phyloP scores from a whole-genome alignment of 2,113 vertebrate genomes.

The cattle (Bos taurus) region ARS-UCD2.0 NC_037332.1:93125001-93125500 shows the following conservation, averaged over 20 bases:
- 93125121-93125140: background rate
- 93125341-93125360: background rate
- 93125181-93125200: background rate
- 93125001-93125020: background rate
- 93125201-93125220: background rate
- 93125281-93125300: background rate
- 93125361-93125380: background rate
- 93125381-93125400: background rate
- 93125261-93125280: background rate
- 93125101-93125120: background rate
- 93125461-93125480: background rate
- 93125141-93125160: background rate
- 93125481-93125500: background rate
- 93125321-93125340: background rate
- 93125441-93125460: background rate
- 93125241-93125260: background rate
- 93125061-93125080: background rate
- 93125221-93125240: background rate
- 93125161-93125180: background rate
- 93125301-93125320: background rate
- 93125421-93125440: background rate
- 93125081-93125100: background rate
- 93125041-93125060: background rate
- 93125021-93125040: slow-evolving; percentile 10
- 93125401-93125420: background rate